Percentiles rank a stretch among this genome's conserved stretches.
These are phyloP conservation scores for Mylabris phalerata DNA, from an alignment of 1,140 invertebrate genomes.

Conservation along the genomic window DNA sequence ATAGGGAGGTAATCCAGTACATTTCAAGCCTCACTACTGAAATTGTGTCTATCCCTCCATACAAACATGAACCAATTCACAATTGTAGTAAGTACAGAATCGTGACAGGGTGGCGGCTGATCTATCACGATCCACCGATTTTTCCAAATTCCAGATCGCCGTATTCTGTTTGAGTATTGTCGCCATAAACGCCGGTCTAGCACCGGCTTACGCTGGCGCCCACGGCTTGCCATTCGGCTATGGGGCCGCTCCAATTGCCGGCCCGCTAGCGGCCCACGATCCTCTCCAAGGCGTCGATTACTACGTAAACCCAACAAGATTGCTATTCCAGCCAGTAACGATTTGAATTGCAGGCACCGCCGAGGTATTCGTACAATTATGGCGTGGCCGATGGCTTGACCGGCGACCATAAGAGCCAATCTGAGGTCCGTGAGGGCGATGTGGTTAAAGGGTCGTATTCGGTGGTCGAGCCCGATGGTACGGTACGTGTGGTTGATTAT, in stretches of 20 bases:
- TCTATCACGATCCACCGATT: not conserved
- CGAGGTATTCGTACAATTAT: slow-evolving; percentile 48
- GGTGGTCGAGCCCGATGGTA: slow-evolving; percentile 57
- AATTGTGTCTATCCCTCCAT: too few relatives aligned
- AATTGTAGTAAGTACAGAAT: too few relatives aligned
- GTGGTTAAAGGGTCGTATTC: slow-evolving; percentile 59
- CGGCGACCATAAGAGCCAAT: slow-evolving; percentile 50
- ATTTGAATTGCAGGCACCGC: slow-evolving; percentile 41
- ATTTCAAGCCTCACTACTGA: too few relatives aligned
- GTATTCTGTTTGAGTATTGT: slow-evolving; percentile 3
- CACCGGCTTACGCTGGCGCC: slow-evolving; percentile 10
- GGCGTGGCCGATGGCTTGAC: slow-evolving; percentile 49
- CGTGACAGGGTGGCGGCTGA: too few relatives aligned
- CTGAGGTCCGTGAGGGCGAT: slow-evolving; percentile 51
- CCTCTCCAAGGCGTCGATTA: slow-evolving; percentile 35
- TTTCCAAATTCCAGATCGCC: slow-evolving; percentile 2
- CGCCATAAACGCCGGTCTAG: slow-evolving; percentile 15
- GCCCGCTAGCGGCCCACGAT: slow-evolving; percentile 38
- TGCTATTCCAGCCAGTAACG: not conserved
- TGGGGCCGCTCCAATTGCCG: slow-evolving; percentile 38
- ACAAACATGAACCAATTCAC: too few relatives aligned
- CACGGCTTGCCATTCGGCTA: slow-evolving; percentile 11
- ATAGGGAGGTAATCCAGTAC: too few relatives aligned
- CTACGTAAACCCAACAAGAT: slow-evolving; percentile 6
- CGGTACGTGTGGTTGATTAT: slow-evolving; percentile 56